Base-by-base conservation (phyloP, 2,113 vertebrate genomes). In the Parotia lawesii region DNA sequence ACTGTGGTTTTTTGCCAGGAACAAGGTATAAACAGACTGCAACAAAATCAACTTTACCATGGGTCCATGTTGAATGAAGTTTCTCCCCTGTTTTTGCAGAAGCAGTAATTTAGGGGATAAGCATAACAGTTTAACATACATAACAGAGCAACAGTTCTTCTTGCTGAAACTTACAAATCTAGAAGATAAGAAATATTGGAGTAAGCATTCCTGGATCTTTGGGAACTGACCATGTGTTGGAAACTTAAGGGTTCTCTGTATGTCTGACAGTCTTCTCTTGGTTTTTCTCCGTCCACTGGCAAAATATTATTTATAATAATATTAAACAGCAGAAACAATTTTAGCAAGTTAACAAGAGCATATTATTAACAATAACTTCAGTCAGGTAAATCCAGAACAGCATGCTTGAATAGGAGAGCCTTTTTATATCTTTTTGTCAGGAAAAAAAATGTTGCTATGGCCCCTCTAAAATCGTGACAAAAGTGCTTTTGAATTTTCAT, bases 401-500 rank as follows among this genome's bases (percentile, higher is more conserved):
- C 4, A 10, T 76, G 25, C 24, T 70, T 78, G 23, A 54, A 37
- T 40, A 61, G 76, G 21, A 79, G n/a, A 74, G 12, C 23, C 20
- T 58, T 56, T 89, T 50, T 14, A 6, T 47, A 31, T 29, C 6
- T 56, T 57, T 75, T 66, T 57, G 9, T 54, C 15, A 54, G 56
- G 20, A 25, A 65, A 81, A 86, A 42, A 79, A 62, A 29, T 20
- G n/a, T 86, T 90, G 7, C 72, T 60, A 1, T 70, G 42, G 11
- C 51, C 48, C 37, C 53, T 89, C 56, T 66, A 64, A 87, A 90
- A 77, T 83, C 64, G 81, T 75, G 48, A 89, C 57, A 66, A 47
- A 94, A 81, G 24, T 78, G 38, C 50, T 72, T 93, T 88, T 65
- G 86, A 87, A 76, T 96, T 94, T 93, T 94, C 53, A 88, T 91